Conservation (phyloP, 2,797 vertebrate species). For the Lagorchestes hirsutus region DNA sequence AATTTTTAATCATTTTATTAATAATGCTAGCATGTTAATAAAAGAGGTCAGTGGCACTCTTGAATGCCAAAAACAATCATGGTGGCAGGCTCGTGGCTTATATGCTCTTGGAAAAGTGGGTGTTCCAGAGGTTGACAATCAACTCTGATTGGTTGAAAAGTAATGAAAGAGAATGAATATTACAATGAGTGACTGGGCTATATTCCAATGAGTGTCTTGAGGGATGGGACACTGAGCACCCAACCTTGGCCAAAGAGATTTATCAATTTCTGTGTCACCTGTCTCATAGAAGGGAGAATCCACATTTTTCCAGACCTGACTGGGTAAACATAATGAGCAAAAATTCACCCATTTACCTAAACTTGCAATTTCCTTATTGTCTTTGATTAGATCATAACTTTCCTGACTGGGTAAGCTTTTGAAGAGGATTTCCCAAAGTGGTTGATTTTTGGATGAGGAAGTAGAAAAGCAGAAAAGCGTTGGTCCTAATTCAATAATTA, state of each 20-base stretch:
- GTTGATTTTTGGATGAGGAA: background rate
- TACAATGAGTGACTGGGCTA: background rate
- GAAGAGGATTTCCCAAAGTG: background rate
- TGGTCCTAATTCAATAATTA: background rate
- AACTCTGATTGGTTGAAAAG: background rate
- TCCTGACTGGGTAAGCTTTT: background rate
- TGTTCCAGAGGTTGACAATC: background rate
- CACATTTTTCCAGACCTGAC: background rate
- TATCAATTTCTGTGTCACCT: background rate
- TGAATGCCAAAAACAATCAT: background rate
- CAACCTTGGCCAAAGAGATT: background rate
- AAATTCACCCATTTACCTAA: background rate
- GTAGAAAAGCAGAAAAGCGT: background rate
- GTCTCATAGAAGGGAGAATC: background rate
- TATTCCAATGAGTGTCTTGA: background rate
- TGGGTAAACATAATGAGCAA: background rate
- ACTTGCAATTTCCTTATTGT: background rate
- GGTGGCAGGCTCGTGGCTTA: background rate
- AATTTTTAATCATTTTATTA: background rate
- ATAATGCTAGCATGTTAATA: background rate
- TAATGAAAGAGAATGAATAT: background rate
- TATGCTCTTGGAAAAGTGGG: background rate
- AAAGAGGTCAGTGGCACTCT: background rate
- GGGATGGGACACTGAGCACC: background rate
- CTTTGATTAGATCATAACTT: background rate